phyloP scores from a whole-genome alignment of 2,888 invertebrate species.

The Tipula unca region DNA sequence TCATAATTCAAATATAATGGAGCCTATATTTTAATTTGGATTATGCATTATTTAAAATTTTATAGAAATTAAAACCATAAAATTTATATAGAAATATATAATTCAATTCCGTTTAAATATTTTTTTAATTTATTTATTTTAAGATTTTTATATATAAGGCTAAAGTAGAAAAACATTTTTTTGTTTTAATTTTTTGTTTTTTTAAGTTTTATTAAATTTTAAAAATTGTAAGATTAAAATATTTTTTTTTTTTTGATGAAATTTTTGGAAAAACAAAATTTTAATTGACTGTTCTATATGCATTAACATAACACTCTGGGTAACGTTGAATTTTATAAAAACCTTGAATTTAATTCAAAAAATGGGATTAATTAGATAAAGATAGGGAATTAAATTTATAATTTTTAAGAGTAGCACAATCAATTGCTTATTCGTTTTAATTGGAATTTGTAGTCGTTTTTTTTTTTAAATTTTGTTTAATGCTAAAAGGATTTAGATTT shows the following conservation, averaged over 20 bases:
- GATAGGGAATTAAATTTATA: background rate
- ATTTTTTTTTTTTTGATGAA: background rate
- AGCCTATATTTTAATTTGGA: background rate
- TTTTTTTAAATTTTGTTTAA: background rate
- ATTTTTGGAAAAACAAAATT: background rate
- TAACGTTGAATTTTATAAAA: background rate
- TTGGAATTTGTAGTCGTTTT: background rate
- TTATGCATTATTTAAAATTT: background rate
- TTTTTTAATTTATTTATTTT: background rate
- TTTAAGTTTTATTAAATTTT: background rate
- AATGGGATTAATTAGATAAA: background rate
- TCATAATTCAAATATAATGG: slow-evolving; percentile 14
- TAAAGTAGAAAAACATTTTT: slow-evolving; percentile 14
- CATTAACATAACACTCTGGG: background rate
- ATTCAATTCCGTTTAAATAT: background rate
- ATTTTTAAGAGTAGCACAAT: background rate
- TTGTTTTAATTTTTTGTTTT: background rate
- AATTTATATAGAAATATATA: background rate
- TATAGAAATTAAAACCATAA: background rate
- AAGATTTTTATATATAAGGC: background rate
- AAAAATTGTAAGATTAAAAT: background rate
- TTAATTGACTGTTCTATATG: background rate
- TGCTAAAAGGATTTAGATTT: background rate
- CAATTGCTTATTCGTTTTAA: background rate
- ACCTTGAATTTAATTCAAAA: background rate